A percentile compares a stretch with the other conserved stretches of the same genome.
These are phyloP conservation scores for Hyalella azteca DNA, from an alignment of 2,888 invertebrate genomes.

Conservation along the genomic window DNA sequence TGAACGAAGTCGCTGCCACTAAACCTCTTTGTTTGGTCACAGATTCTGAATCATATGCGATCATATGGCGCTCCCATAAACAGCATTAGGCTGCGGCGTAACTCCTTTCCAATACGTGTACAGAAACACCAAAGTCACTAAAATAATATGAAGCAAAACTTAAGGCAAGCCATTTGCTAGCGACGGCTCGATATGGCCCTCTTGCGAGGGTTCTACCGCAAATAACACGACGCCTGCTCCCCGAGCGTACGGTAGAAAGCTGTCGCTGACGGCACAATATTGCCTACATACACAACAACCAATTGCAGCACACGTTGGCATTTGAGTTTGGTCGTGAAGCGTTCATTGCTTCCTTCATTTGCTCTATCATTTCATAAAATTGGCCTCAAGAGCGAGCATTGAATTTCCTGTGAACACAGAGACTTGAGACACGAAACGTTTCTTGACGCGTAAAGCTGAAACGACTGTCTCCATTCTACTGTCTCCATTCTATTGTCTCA, in stretches of 20 bases:
- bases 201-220: neutral
- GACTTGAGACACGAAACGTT: too few species aligned
- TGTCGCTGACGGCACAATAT: neutral
- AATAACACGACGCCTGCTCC: neutral
- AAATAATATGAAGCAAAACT: constrained; percentile 3
- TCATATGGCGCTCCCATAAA: neutral
- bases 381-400: too few species aligned
- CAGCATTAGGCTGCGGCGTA: constrained; percentile 8
- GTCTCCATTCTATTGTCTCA: too few species aligned
- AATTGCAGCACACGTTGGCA: neutral
- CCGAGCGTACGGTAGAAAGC: neutral
- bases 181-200: neutral
- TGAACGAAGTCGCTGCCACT: neutral
- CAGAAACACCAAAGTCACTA: neutral
- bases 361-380: too few species aligned
- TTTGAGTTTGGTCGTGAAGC: constrained; percentile 4
- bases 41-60: neutral
- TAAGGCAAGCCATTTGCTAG: neutral
- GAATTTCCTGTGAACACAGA: too few species aligned
- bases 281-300: neutral
- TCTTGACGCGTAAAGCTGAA: too few species aligned
- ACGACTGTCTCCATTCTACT: too few species aligned
- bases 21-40: neutral
- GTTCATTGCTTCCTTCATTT: neutral
- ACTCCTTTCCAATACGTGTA: constrained; percentile 1